Conservation (phyloP, 2,888 invertebrate species). For the Thera britannica region DNA sequence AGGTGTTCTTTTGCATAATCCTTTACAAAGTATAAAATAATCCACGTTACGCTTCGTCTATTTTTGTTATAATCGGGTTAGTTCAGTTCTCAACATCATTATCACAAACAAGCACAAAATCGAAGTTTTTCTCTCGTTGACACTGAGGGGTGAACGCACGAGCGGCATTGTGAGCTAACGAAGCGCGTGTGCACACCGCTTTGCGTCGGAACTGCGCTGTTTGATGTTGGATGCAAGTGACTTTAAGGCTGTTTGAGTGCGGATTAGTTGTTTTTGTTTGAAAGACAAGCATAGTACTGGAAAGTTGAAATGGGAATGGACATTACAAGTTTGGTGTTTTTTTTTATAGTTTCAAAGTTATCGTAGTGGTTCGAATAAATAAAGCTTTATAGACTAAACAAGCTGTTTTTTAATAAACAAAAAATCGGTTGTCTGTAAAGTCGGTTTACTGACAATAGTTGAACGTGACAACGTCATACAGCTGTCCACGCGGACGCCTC, state of each 20-base stretch:
- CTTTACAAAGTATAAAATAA: neutral
- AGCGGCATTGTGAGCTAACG: constrained; percentile 35
- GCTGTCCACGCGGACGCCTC: no score
- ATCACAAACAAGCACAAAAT: constrained; percentile 18
- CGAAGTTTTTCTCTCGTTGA: constrained; percentile 21
- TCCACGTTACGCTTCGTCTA: neutral
- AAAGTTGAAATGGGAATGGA: no score
- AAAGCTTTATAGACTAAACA: no score
- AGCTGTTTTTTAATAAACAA: no score
- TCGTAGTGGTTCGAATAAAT: no score
- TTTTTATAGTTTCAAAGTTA: no score
- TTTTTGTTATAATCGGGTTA: neutral
- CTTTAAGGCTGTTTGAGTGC: constrained; percentile 15
- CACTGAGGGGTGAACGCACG: constrained; percentile 37
- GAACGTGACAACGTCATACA: no score
- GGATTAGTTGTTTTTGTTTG: constrained; percentile 12
- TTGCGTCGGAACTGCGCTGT: constrained; percentile 20
- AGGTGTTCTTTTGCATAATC: neutral
- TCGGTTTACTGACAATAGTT: no score
- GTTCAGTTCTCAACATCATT: constrained; percentile 3
- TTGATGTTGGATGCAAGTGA: constrained; percentile 22
- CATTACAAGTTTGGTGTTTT: no score
- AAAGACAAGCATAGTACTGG: neutral
- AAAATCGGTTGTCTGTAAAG: no score
- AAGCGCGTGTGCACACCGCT: constrained; percentile 34